These are phyloP conservation scores for Desmodus rotundus DNA, from an alignment of 2,113 vertebrate species.

Conservation along the genomic window DNA sequence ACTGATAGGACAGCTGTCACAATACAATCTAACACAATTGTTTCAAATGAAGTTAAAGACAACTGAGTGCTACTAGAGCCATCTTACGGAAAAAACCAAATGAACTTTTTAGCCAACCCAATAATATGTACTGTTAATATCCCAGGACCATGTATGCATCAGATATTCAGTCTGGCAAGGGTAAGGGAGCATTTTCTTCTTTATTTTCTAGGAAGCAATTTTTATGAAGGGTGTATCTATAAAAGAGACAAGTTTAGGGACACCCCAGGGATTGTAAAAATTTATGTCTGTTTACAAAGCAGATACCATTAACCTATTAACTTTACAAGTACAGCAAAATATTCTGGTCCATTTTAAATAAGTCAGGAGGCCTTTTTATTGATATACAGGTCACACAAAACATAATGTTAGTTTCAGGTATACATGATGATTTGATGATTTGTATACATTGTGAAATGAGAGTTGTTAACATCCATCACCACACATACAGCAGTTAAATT, in stretches of 20 bases:
- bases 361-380: background rate
- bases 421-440: background rate
- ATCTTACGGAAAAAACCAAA: too few species aligned
- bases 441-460: background rate
- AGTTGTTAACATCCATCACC: background rate
- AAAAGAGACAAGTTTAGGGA: background rate
- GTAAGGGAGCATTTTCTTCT: background rate
- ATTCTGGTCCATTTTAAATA: conserved; percentile 11
- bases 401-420: background rate
- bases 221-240: background rate
- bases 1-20: too few species aligned
- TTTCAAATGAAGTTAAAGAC: too few species aligned
- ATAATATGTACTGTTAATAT: background rate
- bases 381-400: background rate
- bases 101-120: too few species aligned
- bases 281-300: background rate
- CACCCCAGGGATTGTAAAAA: background rate
- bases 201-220: background rate
- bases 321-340: background rate
- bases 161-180: background rate
- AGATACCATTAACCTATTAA: background rate
- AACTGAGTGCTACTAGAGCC: too few species aligned
- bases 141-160: background rate
- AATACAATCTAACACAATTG: too few species aligned
- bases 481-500: background rate